A percentile compares a stretch with the other conserved stretches of the same genome.
Conservation (phyloP, 2,113 vertebrate species). For the Carettochelys insculpta region DNA sequence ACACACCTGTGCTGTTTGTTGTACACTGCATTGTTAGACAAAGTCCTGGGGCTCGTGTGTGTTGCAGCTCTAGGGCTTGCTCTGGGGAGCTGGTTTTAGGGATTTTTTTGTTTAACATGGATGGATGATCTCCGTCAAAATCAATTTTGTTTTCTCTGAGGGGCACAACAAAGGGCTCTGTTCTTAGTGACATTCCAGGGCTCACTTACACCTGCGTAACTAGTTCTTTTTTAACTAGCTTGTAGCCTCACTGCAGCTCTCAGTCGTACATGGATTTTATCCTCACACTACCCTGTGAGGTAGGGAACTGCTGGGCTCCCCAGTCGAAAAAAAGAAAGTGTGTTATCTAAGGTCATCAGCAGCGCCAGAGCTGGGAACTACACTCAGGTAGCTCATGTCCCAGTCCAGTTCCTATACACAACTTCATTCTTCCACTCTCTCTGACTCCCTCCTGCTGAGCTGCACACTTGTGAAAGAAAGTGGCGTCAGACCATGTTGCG, state of each 20-base stretch:
- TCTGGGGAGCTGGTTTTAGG: background rate
- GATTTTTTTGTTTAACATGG: background rate
- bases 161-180: background rate
- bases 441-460: background rate
- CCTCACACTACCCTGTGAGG: fast-evolving
- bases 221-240: too few relatives aligned
- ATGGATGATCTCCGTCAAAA: background rate
- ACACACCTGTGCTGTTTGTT: background rate
- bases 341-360: background rate
- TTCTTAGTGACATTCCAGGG: background rate
- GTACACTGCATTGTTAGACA: background rate
- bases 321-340: background rate
- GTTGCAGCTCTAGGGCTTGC: background rate
- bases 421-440: background rate
- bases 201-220: background rate
- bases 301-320: fast-evolving
- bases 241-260: background rate
- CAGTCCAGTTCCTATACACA: background rate
- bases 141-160: background rate
- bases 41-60: background rate
- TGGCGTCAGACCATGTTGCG: background rate
- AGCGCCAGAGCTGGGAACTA: background rate
- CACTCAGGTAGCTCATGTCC: background rate
- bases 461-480: background rate
- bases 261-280: background rate